Conservation (phyloP, 2,888 invertebrate species). For the Xanthorhoe designata region DNA sequence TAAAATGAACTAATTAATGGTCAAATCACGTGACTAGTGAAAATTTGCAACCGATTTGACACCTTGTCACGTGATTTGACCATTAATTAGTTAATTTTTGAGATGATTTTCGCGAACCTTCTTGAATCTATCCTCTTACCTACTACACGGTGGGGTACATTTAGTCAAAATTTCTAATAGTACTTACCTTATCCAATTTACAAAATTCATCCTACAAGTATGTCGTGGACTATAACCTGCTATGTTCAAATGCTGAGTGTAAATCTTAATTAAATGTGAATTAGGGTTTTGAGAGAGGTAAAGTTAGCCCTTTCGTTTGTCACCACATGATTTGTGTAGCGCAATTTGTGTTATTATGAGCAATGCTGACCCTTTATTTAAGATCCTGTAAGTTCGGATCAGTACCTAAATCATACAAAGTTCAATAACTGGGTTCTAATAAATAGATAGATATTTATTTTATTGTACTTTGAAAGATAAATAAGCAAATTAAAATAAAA, state of each 20-base stretch:
- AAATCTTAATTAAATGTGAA: slow-evolving; percentile 75
- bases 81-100: too few relatives aligned
- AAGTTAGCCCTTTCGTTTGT: slow-evolving; percentile 42
- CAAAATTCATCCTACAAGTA: slow-evolving; percentile 12
- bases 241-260: slow-evolving; percentile 59
- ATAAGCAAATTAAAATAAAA: too few relatives aligned
- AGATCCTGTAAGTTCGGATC: not conserved
- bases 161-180: too few relatives aligned
- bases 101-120: too few relatives aligned
- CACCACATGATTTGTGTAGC: slow-evolving; percentile 37
- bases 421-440: not conserved
- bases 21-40: too few relatives aligned
- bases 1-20: too few relatives aligned
- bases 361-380: slow-evolving; percentile 10
- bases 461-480: too few relatives aligned
- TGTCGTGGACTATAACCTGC: slow-evolving; percentile 55
- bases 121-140: too few relatives aligned
- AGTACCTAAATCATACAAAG: not conserved
- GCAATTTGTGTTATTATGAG: slow-evolving; percentile 21
- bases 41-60: too few relatives aligned
- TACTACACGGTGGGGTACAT: too few relatives aligned
- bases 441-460: too few relatives aligned
- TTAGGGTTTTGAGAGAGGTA: slow-evolving; percentile 51
- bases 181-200: not conserved
- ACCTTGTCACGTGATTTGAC: too few relatives aligned